These are phyloP conservation scores for Adrianichthys oophorus DNA, from an alignment of 2,797 vertebrate genomes.

Conservation along the genomic window DNA sequence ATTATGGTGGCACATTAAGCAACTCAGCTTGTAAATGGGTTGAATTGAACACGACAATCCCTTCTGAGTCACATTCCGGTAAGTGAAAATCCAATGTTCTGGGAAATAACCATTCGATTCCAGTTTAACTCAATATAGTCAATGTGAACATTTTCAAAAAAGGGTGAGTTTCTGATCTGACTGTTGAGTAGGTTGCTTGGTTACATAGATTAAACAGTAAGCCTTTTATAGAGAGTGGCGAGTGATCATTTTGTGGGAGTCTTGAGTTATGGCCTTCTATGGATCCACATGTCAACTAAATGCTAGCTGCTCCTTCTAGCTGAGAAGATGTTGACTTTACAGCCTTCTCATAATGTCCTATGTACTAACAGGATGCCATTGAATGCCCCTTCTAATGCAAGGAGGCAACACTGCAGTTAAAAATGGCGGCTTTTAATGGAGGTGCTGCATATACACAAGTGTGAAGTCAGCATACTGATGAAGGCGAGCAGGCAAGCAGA, in stretches of 20 bases:
- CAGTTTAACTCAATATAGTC: conserved; percentile 50
- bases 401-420: conserved; percentile 25
- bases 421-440: conserved; percentile 53
- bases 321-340: conserved; percentile 39
- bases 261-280: conserved; percentile 52
- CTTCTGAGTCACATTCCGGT: conserved; percentile 8
- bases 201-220: conserved; percentile 70
- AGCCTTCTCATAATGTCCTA: conserved; percentile 31
- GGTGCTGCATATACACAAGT: conserved; percentile 18
- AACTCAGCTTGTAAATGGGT: conserved; percentile 11
- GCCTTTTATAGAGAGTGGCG: conserved; percentile 52
- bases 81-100: conserved; percentile 52
- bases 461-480: conserved; percentile 55
- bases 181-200: conserved; percentile 41
- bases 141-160: conserved; percentile 28
- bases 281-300: conserved; percentile 57
- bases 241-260: conserved; percentile 47
- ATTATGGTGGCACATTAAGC: conserved; percentile 30
- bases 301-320: conserved; percentile 36
- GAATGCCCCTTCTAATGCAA: conserved; percentile 37
- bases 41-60: conserved; percentile 11
- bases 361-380: conserved; percentile 24
- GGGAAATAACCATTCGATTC: conserved; percentile 34
- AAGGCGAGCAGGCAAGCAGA: conserved; percentile 28
- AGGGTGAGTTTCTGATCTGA: conserved; percentile 24